Base-by-base conservation (phyloP, 2,888 invertebrate genomes). In the Sclerodermus sp. region DNA sequence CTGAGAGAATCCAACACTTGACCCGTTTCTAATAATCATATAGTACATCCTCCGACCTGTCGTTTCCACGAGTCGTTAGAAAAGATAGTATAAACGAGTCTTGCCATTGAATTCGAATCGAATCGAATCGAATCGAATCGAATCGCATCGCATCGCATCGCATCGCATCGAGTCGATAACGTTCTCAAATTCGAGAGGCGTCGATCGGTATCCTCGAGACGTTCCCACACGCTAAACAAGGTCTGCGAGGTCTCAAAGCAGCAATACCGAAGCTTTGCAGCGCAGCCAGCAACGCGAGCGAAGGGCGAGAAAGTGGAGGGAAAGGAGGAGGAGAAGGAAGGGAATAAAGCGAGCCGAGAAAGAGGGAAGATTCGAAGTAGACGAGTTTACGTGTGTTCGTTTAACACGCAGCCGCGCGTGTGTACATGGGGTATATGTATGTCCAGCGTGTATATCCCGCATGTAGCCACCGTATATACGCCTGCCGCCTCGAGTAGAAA, bases 361-460 rank as follows among this genome's bases (percentile, higher is more conserved):
- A 23, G 23, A 23, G 16, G 42, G 16, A 42, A 15, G 13, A 30
- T 47, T 17, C 30, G 23, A 29, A 37, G 34, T 16, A 15, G 30
- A 23, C 23, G 47, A 49, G 49, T 47, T 47, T 58, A 52, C 15
- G 48, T 50, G 45, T 50, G 60, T 53, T 47, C 41, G 45, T 30
- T 15, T 37, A 18, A 23, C 4, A 23, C n/a, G n/a, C 4, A 23
- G 23, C 23, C 23, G 8, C 8, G 23, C 8, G 23, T 23, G 23
- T 23, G 23, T 23, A 45, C 30, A 10, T n/a, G 5, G 23, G 29
- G 15, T 54, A 53, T 49, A 53, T 55, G 53, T 55, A 54, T 58
- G 51, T 52, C 49, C 51, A 8, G 51, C 57, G 44, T 50, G 56
- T 51, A 61, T 53, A 49, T 54, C 54, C 58, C 44, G 50, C 53